phyloP scores from a whole-genome alignment of 1,140 invertebrate genomes.

The Cataglyphis hispanica region DNA sequence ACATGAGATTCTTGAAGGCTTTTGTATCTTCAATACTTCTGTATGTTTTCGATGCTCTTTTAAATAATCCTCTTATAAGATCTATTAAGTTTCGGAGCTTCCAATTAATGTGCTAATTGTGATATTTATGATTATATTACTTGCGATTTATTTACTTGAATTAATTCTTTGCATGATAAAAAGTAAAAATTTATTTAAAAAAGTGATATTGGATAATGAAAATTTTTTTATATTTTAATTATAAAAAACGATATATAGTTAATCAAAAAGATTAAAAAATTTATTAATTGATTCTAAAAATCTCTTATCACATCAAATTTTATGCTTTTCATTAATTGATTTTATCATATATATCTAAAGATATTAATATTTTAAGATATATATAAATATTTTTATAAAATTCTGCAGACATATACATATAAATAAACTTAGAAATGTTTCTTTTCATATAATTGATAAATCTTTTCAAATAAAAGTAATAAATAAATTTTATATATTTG shows the following conservation, averaged over 20 bases:
- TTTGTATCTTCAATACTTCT: conserved; percentile 29
- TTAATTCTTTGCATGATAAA: background rate
- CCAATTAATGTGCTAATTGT: background rate
- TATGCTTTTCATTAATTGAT: too few relatives aligned
- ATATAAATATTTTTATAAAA: background rate
- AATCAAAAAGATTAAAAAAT: background rate
- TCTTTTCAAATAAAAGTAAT: background rate
- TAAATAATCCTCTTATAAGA: conserved; percentile 44
- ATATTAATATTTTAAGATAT: background rate
- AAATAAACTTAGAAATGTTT: background rate
- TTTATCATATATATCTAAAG: background rate
- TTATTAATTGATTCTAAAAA: background rate
- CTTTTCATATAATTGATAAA: background rate
- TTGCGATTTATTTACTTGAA: background rate
- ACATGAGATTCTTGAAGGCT: conserved; percentile 11
- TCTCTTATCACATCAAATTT: too few relatives aligned
- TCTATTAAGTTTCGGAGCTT: conserved; percentile 1
- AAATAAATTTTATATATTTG: background rate
- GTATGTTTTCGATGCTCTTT: background rate
- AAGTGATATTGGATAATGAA: background rate
- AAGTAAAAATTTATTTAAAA: background rate
- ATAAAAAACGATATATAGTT: background rate
- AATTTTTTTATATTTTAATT: background rate
- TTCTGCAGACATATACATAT: background rate
- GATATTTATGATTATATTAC: background rate